Evolutionary conservation across 2,113 vertebrate genomes (phyloP).

Genomic region (Prolemur simus): DNA sequence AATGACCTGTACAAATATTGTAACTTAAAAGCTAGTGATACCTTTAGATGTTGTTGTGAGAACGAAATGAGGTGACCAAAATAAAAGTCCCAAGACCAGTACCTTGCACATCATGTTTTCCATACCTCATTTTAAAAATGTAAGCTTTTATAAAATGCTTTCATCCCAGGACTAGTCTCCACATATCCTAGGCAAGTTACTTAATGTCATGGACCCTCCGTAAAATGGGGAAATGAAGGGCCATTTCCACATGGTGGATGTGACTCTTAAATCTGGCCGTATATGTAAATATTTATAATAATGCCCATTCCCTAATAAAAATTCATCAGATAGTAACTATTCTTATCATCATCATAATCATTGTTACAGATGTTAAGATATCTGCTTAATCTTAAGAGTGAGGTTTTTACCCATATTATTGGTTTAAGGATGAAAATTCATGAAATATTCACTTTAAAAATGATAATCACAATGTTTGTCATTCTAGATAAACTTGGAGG

Average conservation of each 20-base stretch:
- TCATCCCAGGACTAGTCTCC: background rate
- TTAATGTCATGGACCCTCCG: background rate
- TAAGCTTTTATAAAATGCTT: background rate
- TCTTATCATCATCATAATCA: background rate
- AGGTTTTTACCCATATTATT: background rate
- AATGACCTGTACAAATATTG: background rate
- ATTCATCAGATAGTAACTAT: background rate
- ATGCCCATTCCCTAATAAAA: background rate
- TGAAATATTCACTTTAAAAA: slow-evolving; percentile 16
- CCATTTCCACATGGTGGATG: background rate
- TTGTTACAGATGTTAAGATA: background rate
- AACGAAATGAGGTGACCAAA: background rate
- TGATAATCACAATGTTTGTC: background rate
- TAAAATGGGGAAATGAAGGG: background rate
- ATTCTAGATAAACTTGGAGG: background rate
- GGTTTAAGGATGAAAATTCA: background rate
- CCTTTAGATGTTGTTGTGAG: background rate
- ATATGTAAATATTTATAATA: background rate
- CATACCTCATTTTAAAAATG: background rate
- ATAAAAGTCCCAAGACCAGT: background rate
- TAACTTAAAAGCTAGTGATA: background rate
- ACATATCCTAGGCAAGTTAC: background rate
- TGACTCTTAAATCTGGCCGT: background rate
- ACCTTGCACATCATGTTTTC: background rate
- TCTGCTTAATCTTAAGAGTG: background rate